Percentiles rank a stretch among this genome's conserved stretches.
These are phyloP conservation scores for Apeltes quadracus DNA, from an alignment of 2,113 vertebrate genomes.

Conservation along the genomic window DNA sequence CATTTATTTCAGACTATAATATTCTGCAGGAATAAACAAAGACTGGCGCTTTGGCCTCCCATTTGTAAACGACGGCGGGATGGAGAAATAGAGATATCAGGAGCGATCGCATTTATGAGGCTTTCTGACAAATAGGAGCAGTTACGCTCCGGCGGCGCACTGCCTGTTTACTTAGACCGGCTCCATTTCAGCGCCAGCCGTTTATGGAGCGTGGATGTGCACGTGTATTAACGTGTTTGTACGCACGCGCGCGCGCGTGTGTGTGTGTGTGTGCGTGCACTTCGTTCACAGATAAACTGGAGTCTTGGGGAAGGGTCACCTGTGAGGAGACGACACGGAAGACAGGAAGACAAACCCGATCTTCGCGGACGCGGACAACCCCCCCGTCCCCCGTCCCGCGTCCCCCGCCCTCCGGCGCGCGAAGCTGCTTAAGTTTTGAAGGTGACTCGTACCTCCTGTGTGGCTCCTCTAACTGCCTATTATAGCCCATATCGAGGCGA, in stretches of 20 bases:
- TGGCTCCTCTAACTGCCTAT: constrained; percentile 63
- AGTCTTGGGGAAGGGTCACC: constrained; percentile 78
- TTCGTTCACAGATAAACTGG: constrained; percentile 30
- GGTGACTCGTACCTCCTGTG: too few relatives aligned
- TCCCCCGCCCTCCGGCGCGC: background rate
- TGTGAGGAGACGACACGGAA: constrained; percentile 25
- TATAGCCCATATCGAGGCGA: constrained; percentile 78
- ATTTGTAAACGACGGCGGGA: constrained; percentile 43
- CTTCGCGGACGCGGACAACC: constrained; percentile 8
- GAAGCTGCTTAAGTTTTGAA: constrained; percentile 62
- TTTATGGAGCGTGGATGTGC: constrained; percentile 68
- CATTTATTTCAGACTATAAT: background rate
- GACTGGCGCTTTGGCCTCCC: constrained; percentile 9
- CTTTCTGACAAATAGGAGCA: constrained; percentile 93
- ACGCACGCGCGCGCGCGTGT: background rate
- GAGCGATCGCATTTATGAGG: constrained; percentile 92
- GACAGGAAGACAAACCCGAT: constrained; percentile 7
- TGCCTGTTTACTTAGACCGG: constrained; percentile 94
- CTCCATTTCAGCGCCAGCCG: constrained; percentile 85
- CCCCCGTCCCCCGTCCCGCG: constrained; percentile 2
- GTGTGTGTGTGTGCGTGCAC: background rate
- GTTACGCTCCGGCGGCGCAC: constrained; percentile 90
- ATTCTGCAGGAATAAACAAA: constrained; percentile 10
- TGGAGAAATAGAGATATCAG: constrained; percentile 94
- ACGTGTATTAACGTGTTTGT: constrained; percentile 46